These are phyloP conservation scores for Ceratosolen solmsi DNA, from an alignment of 1,140 invertebrate genomes.

Conservation along the genomic window DNA sequence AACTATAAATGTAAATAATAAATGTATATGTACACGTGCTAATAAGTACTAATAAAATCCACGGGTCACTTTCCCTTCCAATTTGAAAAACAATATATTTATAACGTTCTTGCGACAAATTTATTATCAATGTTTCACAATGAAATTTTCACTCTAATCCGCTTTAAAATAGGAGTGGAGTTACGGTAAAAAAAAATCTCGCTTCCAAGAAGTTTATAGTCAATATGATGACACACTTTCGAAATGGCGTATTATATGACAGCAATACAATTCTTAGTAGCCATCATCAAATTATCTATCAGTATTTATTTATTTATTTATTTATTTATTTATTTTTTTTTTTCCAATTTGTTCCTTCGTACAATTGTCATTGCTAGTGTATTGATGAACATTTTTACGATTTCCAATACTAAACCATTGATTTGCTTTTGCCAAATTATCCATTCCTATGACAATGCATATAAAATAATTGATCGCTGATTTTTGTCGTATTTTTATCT, in stretches of 20 bases:
- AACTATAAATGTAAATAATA: not conserved
- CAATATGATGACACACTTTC: conserved; percentile 4
- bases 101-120: not conserved
- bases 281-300: not conserved
- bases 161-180: not conserved
- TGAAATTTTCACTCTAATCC: not conserved
- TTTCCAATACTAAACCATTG: no score
- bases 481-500: no score
- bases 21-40: not conserved
- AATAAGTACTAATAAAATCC: not conserved
- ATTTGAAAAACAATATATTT: not conserved
- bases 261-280: not conserved
- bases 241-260: not conserved
- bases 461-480: no score
- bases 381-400: no score
- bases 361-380: no score
- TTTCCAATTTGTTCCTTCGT: no score
- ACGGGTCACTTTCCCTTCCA: not conserved
- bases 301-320: no score
- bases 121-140: not conserved
- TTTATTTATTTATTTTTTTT: no score
- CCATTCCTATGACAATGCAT: no score
- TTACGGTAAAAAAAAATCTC: not conserved
- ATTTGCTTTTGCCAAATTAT: no score
- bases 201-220: not conserved